These are phyloP conservation scores for Gambusia holbrooki DNA, from an alignment of 2,113 vertebrate genomes.

Conservation along the genomic window DNA sequence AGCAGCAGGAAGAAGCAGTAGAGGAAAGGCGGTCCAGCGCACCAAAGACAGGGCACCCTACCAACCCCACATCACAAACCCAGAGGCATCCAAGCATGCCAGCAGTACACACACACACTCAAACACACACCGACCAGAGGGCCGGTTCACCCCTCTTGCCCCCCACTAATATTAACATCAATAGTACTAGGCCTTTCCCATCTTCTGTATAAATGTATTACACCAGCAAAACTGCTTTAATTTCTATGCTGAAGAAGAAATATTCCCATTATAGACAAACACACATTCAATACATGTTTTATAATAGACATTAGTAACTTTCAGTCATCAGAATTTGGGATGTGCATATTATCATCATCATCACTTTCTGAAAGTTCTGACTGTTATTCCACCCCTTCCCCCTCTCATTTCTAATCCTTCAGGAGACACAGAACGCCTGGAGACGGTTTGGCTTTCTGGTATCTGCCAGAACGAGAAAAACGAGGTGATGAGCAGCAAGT, in stretches of 20 bases:
- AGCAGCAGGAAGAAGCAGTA: too few species aligned
- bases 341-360: background rate
- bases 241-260: background rate
- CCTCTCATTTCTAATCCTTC: slow-evolving; percentile 20
- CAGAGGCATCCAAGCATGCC: too few species aligned
- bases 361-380: too few species aligned
- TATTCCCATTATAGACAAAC: background rate
- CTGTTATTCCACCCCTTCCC: background rate
- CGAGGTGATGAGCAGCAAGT: slow-evolving; percentile 97
- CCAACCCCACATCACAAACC: too few species aligned
- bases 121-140: too few species aligned
- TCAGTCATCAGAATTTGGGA: too few species aligned
- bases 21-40: too few species aligned
- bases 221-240: background rate
- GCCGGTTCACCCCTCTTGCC: too few species aligned
- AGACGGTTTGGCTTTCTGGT: slow-evolving; percentile 96
- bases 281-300: background rate
- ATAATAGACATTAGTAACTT: too few species aligned
- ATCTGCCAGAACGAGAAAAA: slow-evolving; percentile 99
- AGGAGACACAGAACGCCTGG: slow-evolving; percentile 95
- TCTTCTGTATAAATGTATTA: background rate
- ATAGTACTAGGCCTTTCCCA: background rate
- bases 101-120: too few species aligned
- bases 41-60: too few species aligned
- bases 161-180: background rate